Percentiles rank a stretch among this genome's conserved stretches.
Conservation (phyloP, 2,797 vertebrate genomes). For the Aulostomus chinensis region DNA sequence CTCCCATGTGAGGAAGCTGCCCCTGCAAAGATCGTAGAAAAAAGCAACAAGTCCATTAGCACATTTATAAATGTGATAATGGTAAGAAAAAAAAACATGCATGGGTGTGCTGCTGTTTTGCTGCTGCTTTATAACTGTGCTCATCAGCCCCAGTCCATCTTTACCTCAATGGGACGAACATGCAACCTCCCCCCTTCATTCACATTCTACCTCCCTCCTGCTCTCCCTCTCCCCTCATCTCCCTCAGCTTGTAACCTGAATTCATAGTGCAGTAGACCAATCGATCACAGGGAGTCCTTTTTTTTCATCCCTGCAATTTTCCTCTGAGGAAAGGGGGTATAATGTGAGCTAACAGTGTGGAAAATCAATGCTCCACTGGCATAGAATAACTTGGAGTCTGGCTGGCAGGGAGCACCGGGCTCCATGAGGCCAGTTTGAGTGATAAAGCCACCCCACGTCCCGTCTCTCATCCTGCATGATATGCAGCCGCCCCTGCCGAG, state of each 20-base stretch:
- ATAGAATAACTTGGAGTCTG: constrained; percentile 76
- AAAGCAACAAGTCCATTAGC: too few species aligned
- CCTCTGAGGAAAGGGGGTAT: constrained; percentile 77
- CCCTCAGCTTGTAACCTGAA: constrained; percentile 77
- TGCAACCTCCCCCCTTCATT: constrained; percentile 32
- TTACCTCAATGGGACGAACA: constrained; percentile 48
- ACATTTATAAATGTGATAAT: too few species aligned
- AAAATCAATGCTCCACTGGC: constrained; percentile 81
- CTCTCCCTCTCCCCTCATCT: constrained; percentile 49
- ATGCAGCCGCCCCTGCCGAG: constrained; percentile 52
- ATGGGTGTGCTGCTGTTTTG: too few species aligned
- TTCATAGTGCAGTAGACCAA: constrained; percentile 74
- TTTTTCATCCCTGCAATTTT: constrained; percentile 76
- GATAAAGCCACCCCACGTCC: constrained; percentile 69
- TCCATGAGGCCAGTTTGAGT: constrained; percentile 68
- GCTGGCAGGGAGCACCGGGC: constrained; percentile 65
- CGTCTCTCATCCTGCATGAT: constrained; percentile 60
- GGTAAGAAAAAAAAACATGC: too few species aligned
- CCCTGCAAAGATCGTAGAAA: too few species aligned
- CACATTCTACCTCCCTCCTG: constrained; percentile 10
- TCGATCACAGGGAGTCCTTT: constrained; percentile 77
- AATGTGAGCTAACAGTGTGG: constrained; percentile 82
- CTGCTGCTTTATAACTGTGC: too few species aligned
- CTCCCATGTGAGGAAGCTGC: too few species aligned
- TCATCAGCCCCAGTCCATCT: too few species aligned